Percentiles rank a stretch among this genome's conserved stretches.
These are phyloP conservation scores for Aleiodes sp. DNA, from an alignment of 1,140 invertebrate genomes.

Conservation along the genomic window DNA sequence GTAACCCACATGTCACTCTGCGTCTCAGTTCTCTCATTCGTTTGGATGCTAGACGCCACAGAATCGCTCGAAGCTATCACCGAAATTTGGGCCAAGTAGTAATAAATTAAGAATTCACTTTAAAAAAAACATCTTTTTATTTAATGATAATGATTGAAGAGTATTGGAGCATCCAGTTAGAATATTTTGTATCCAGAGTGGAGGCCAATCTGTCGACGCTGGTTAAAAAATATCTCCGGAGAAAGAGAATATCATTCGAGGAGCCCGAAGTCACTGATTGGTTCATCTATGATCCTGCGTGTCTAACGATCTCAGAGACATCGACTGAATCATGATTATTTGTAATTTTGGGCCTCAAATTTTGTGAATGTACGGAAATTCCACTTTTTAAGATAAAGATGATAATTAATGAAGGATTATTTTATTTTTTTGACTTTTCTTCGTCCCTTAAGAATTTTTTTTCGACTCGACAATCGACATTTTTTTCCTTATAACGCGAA, in stretches of 20 bases:
- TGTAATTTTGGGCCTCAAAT: neutral
- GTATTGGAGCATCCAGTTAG: neutral
- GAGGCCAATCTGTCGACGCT: conserved; percentile 30
- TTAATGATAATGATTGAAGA: neutral
- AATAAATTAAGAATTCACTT: conserved; percentile 34
- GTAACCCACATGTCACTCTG: conserved; percentile 53
- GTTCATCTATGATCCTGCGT: conserved; percentile 39
- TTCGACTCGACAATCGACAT: no score
- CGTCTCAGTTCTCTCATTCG: conserved; percentile 56
- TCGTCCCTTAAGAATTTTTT: no score
- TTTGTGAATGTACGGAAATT: neutral
- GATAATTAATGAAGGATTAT: neutral
- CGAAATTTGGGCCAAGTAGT: conserved; percentile 59
- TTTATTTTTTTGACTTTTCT: no score
- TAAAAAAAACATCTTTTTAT: conserved; percentile 1
- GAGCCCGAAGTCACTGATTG: conserved; percentile 50
- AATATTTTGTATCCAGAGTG: conserved; percentile 13
- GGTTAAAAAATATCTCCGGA: neutral
- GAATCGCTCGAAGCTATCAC: conserved; percentile 59
- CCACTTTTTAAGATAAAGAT: neutral
- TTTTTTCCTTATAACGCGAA: no score
- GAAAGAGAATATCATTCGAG: conserved; percentile 44
- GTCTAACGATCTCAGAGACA: neutral
- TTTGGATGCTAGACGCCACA: conserved; percentile 65
- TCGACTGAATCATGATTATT: neutral